Base-by-base conservation (phyloP, 2,797 vertebrate species). In the Phoeniculus purpureus region DNA sequence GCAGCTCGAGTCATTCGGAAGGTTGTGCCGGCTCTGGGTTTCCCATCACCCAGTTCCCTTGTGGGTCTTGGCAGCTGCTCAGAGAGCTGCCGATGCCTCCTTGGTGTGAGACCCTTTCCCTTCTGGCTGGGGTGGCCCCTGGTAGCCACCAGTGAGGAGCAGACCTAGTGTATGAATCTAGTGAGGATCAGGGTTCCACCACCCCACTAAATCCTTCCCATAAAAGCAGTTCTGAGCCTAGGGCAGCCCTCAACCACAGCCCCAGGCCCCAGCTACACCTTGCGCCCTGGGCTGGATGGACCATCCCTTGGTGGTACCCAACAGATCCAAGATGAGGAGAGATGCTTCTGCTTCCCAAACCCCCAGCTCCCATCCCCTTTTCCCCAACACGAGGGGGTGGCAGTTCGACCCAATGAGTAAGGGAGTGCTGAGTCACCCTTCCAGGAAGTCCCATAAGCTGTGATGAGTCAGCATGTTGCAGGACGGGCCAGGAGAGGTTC, bases 361-460 rank as follows among this genome's bases (percentile, higher is more conserved):
- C 50, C 45, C 29, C 37, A 17, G 15, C 21, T 52, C 73, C 60
- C 62, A 32, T 18, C 29, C 55, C 48, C 45, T 32, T 3, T 10
- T 34, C 12, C 32, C 55, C 2, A 0, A 40, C 68, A 7, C 0
- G 56, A 90, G 92, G 94, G 83, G 92, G 86, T 9, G 90, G 48
- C 1, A 3, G 14, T 23, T 19, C 4, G 20, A 48, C 85, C 77
- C 10, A 7, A 5, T 95, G 95, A 95, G 90, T 94, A 88, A 94
- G 89, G 43, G 54, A n/a, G 31, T 20, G 87, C 94, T 94, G 93
- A 94, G 85, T 94, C 94, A 95, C 68, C 67, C 60, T 91, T 34
- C 92, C 91, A 80, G 94, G 93, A 95, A 89, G 19, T 58, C 59
- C 89, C 20, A 29, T 50, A 19, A 80, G 68, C 78, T 18, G 45